A percentile compares a stretch with the other conserved stretches of the same genome.
These are phyloP conservation scores for Heteromyza rotundicornis DNA, from an alignment of 2,888 invertebrate genomes.

Conservation along the genomic window DNA sequence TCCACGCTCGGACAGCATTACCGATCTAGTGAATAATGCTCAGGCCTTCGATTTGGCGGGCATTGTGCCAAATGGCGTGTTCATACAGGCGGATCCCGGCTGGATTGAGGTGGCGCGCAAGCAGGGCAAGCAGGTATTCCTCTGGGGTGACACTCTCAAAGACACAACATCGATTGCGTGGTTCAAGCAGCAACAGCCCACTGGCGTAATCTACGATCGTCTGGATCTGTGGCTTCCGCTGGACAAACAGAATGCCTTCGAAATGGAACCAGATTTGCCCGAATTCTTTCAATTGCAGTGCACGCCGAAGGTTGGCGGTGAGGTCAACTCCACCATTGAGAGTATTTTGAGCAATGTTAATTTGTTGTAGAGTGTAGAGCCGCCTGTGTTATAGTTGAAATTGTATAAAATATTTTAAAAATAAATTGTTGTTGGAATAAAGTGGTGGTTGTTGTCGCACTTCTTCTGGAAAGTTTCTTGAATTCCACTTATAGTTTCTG, in stretches of 20 bases:
- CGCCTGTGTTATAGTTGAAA: no score
- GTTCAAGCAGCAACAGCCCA: slow-evolving; percentile 84
- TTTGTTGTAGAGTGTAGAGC: neutral
- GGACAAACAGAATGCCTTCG: slow-evolving; percentile 43
- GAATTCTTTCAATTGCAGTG: slow-evolving; percentile 55
- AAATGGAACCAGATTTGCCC: slow-evolving; percentile 44
- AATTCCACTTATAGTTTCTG: no score
- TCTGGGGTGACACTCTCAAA: slow-evolving; percentile 96
- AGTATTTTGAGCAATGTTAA: slow-evolving; percentile 41
- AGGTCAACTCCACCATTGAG: slow-evolving; percentile 44
- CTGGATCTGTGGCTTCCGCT: slow-evolving; percentile 66
- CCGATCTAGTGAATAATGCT: slow-evolving; percentile 82
- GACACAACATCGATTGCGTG: slow-evolving; percentile 81
- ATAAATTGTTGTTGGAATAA: no score
- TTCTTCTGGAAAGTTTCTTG: no score
- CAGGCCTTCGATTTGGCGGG: slow-evolving; percentile 83
- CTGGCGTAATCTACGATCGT: slow-evolving; percentile 96
- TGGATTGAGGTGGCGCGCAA: slow-evolving; percentile 75
- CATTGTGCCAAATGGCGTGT: slow-evolving; percentile 89
- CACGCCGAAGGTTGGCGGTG: slow-evolving; percentile 9
- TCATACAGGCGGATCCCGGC: slow-evolving; percentile 78
- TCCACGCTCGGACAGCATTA: slow-evolving; percentile 79
- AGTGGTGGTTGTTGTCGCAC: no score
- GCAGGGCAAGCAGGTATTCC: slow-evolving; percentile 84
- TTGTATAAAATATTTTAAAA: no score